Evolutionary conservation across 2,113 vertebrate species (phyloP).

Genomic region (Protobothrops flavoviridis): DNA sequence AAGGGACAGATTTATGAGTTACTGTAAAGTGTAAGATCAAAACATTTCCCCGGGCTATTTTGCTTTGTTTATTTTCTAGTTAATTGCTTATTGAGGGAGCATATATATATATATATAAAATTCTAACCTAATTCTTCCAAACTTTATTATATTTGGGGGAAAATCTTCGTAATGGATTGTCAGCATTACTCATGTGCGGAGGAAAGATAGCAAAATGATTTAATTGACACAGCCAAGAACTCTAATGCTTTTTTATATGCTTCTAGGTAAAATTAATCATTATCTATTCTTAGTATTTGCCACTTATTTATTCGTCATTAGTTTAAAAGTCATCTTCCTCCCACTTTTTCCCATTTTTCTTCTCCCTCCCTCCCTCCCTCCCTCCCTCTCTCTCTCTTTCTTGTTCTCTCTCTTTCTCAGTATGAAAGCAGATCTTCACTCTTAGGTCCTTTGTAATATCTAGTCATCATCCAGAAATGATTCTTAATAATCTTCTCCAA

Average conservation of each 20-base stretch:
- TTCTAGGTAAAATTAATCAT: background rate
- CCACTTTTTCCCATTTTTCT: background rate
- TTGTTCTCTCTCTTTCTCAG: background rate
- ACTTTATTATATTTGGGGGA: background rate
- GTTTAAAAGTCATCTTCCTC: background rate
- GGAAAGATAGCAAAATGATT: background rate
- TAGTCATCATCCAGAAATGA: background rate
- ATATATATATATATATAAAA: background rate
- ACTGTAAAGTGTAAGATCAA: background rate
- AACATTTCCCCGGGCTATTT: background rate
- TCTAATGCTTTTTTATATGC: background rate
- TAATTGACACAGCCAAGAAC: background rate
- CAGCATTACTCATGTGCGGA: background rate
- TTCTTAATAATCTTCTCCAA: background rate
- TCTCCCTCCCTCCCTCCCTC: background rate
- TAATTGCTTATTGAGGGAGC: background rate
- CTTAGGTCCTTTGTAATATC: background rate
- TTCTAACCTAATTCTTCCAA: background rate
- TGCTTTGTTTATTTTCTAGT: background rate
- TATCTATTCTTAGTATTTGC: background rate
- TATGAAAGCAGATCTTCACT: background rate
- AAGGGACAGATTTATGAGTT: constrained; percentile 20
- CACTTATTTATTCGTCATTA: background rate
- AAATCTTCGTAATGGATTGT: background rate
- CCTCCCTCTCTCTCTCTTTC: background rate